Evolutionary conservation across 2,797 vertebrate genomes (phyloP).

Genomic region (Vultur gryphus): DNA sequence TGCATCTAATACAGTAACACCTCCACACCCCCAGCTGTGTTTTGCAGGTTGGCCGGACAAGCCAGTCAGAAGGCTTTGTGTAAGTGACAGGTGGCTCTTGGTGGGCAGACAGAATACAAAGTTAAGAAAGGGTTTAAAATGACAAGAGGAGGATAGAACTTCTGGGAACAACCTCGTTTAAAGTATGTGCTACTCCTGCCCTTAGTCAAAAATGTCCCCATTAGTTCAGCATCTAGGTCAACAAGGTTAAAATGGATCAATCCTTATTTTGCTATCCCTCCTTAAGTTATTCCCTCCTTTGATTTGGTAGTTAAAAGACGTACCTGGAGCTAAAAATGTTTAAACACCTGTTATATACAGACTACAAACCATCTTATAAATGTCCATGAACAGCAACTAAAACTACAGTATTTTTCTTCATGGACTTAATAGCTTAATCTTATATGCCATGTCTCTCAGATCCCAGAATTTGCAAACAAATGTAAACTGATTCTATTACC

Average conservation of each 20-base stretch:
- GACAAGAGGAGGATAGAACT: not conserved
- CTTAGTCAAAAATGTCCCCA: not conserved
- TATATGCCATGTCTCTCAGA: not conserved
- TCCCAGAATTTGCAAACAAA: not conserved
- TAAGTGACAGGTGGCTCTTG: not conserved
- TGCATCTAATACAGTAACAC: not conserved
- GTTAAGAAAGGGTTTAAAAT: not conserved
- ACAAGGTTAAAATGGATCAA: not conserved
- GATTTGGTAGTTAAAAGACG: not conserved
- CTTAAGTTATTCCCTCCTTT: not conserved
- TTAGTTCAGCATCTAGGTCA: not conserved
- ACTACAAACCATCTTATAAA: not conserved
- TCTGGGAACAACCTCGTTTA: not conserved
- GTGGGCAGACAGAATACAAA: not conserved
- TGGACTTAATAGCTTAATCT: not conserved
- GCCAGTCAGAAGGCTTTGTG: not conserved
- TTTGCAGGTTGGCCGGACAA: not conserved
- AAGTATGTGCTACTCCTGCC: not conserved
- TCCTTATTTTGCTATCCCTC: not conserved
- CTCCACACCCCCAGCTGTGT: too few species aligned
- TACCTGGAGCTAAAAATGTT: not conserved
- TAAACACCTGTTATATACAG: not conserved
- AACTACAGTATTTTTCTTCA: not conserved
- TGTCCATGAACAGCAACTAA: not conserved
- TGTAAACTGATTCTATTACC: not conserved